Evolutionary conservation across 2,888 invertebrate species (phyloP).

Genomic region (Noctua janthina): DNA sequence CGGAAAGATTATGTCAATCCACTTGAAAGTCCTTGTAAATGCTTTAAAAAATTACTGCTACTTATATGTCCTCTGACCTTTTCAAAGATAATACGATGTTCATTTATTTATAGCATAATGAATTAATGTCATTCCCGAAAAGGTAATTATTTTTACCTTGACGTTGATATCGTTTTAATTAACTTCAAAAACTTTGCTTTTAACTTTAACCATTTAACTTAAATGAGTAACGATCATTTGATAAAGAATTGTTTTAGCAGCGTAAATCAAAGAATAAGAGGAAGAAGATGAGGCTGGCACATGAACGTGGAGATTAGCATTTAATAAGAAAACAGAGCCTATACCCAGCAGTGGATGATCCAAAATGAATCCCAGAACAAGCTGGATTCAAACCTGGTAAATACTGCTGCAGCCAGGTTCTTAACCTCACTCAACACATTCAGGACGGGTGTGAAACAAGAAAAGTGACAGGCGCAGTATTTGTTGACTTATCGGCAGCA

Average conservation of each 20-base stretch:
- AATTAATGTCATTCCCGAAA: constrained; percentile 9
- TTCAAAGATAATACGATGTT: not conserved
- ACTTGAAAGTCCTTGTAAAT: not conserved
- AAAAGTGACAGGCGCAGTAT: too few species aligned
- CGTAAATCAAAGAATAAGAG: not conserved
- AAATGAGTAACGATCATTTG: not conserved
- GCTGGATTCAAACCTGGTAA: too few species aligned
- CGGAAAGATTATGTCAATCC: not conserved
- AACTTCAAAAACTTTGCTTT: not conserved
- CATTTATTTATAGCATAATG: not conserved
- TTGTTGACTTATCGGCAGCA: too few species aligned
- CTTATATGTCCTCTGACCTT: not conserved
- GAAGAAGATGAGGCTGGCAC: too few species aligned
- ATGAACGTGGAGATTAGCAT: too few species aligned
- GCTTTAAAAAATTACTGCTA: not conserved
- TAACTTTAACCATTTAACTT: not conserved
- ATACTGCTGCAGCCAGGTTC: too few species aligned
- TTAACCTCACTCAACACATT: too few species aligned
- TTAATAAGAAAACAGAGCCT: too few species aligned
- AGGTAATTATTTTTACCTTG: not conserved
- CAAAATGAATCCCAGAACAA: too few species aligned
- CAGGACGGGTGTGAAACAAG: too few species aligned
- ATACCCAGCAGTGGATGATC: too few species aligned
- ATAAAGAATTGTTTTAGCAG: not conserved
- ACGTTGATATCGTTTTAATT: not conserved